These are phyloP conservation scores for Euplexia lucipara DNA, from an alignment of 2,888 invertebrate genomes.

Conservation along the genomic window DNA sequence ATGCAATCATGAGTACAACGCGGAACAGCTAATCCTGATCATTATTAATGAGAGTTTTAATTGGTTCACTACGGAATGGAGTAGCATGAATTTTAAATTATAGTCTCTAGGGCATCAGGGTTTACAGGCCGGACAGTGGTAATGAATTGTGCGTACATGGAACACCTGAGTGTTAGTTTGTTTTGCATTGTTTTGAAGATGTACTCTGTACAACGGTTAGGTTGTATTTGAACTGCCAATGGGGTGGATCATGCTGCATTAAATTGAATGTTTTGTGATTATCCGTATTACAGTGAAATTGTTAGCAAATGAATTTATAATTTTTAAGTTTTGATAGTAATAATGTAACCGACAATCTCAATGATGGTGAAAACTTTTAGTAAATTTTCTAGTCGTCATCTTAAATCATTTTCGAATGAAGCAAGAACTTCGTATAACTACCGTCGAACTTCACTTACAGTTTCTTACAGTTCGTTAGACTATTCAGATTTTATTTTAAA, in stretches of 20 bases:
- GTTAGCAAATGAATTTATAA: constrained; percentile 5
- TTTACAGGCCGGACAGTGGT: constrained; percentile 48
- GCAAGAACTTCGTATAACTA: no score
- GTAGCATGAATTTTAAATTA: constrained; percentile 68
- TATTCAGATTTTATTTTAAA: no score
- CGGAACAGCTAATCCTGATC: constrained; percentile 58
- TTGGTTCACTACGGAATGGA: constrained; percentile 66
- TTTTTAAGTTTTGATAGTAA: no score
- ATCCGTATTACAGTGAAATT: not conserved
- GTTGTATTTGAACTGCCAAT: constrained; percentile 52
- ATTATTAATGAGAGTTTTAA: constrained; percentile 76
- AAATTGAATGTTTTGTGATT: constrained; percentile 28
- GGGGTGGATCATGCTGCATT: constrained; percentile 28
- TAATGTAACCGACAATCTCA: no score
- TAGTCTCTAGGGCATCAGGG: constrained; percentile 60
- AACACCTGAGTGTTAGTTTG: constrained; percentile 50
- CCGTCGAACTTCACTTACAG: no score
- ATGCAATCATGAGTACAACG: constrained; percentile 58
- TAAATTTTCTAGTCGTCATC: no score
- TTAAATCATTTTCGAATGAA: no score
- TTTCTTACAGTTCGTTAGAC: no score
- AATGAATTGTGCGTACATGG: constrained; percentile 46
- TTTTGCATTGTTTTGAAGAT: constrained; percentile 48
- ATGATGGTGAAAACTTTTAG: no score
- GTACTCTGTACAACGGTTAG: constrained; percentile 36